phyloP scores from a whole-genome alignment of 1,140 invertebrate species.

The Drosophila willistoni region DNA sequence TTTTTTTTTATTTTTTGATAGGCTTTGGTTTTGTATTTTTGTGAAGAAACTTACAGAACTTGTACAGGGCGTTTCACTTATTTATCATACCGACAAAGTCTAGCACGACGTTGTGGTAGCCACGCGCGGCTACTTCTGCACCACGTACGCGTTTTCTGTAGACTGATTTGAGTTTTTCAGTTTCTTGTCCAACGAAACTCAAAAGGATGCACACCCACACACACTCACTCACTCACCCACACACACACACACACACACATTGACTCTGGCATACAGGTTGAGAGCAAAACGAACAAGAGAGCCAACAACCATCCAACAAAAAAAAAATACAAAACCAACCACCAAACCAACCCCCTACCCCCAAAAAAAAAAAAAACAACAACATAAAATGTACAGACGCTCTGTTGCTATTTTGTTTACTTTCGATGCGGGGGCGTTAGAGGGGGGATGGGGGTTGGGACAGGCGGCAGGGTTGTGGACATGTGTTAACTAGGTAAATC shows the following conservation, averaged over 20 bases:
- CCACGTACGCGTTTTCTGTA: conserved; percentile 83
- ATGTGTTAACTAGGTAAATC: conserved; percentile 28
- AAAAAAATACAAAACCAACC: conserved; percentile 46
- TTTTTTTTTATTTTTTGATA: conserved; percentile 30
- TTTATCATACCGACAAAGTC: conserved; percentile 83
- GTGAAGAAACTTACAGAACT: conserved; percentile 82
- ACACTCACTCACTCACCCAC: conserved; percentile 50
- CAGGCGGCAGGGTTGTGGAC: conserved; percentile 18
- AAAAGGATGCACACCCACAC: conserved; percentile 62
- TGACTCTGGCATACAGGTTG: conserved; percentile 3
- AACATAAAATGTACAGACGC: conserved; percentile 45
- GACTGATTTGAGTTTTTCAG: conserved; percentile 82
- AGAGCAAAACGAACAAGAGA: conserved; percentile 32
- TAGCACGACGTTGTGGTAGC: conserved; percentile 83
- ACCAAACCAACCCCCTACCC: conserved; percentile 35
- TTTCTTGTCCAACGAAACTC: conserved; percentile 62
- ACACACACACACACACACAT: conserved; percentile 30
- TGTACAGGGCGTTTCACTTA: conserved; percentile 83
- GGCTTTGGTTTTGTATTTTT: not conserved
- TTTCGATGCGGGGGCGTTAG: conserved; percentile 59
- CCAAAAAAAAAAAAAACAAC: conserved; percentile 33
- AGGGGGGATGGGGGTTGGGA: conserved; percentile 11
- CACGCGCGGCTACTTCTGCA: conserved; percentile 83
- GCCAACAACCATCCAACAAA: conserved; percentile 18
- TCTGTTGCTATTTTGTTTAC: conserved; percentile 82